Evolutionary conservation across 2,888 invertebrate genomes (phyloP), one percentile per base, ranked within the genome.

Genomic region (Rhagophthalmus giganteus): DNA sequence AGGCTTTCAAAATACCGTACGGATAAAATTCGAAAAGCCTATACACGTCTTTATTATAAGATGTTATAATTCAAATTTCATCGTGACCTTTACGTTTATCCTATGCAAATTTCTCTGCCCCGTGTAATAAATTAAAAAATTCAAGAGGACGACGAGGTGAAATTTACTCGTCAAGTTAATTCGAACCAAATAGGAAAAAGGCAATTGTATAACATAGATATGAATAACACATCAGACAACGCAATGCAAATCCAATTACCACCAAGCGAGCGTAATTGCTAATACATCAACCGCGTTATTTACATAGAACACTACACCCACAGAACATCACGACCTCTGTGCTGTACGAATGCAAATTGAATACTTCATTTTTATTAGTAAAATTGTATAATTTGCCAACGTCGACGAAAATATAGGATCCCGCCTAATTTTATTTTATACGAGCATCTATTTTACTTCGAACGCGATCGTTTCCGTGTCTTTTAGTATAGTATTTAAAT

Each of bases 181-280:
- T 34, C 27, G 32, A 15, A 13, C 25, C 15, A 39, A 39, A 26
- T 24, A 47, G 31, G 25, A 31, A 35, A 47, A 47, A 32, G 40
- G 40, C 31, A 41, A 41, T 41, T 41, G 40, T 41, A 31, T 24
- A 41, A 41, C 25, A 8, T 13, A 12, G 38, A 42, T 35, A 57
- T 54, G 52, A 54, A 54, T 57, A 54, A 54, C 52, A 57, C 45
- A 52, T 54, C 57, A 45, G 45, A 41, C 41, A 48, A 45, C 30
- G 45, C 41, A 44, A 48, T 51, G 55, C 39, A 45, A 55, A 55
- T 55, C 48, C 52, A 52, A 55, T 55, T 55, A 55, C 44, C 38
- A 41, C 55, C 47, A 52, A 46, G 48, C 40, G 45, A 47, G 39
- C 38, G 45, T 40, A 52, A 52, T 41, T 45, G 52, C 42, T 48